These are phyloP conservation scores for Psettodes erumei DNA, from an alignment of 2,113 vertebrate species.

Conservation along the genomic window DNA sequence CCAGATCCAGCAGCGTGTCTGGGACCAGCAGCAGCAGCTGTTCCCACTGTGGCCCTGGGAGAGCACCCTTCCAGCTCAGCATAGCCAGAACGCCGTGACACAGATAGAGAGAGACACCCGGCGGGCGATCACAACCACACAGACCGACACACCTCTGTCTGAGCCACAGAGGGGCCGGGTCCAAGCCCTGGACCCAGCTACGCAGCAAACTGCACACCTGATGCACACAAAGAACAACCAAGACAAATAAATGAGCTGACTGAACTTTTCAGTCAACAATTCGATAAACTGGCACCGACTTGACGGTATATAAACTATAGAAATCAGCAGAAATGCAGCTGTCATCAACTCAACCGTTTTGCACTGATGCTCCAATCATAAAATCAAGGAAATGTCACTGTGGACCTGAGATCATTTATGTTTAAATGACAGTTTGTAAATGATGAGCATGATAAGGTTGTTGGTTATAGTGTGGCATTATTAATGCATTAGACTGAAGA, in stretches of 20 bases:
- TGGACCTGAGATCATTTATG: too few species aligned
- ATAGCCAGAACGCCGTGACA: conserved; percentile 94
- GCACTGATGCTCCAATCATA: too few species aligned
- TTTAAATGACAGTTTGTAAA: too few species aligned
- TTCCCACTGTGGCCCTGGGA: conserved; percentile 82
- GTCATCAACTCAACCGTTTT: too few species aligned
- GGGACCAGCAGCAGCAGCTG: conserved; percentile 85
- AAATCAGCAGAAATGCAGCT: too few species aligned
- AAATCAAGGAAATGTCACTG: too few species aligned
- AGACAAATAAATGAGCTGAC: background rate
- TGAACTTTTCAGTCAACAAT: too few species aligned
- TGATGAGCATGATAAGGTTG: too few species aligned
- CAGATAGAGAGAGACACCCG: conserved; percentile 84
- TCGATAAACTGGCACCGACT: too few species aligned
- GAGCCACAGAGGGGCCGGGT: conserved; percentile 84
- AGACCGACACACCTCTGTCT: conserved; percentile 79
- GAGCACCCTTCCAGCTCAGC: conserved; percentile 88
- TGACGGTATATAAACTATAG: too few species aligned
- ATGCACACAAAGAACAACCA: conserved; percentile 27
- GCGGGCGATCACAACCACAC: conserved; percentile 69
- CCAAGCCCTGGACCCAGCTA: conserved; percentile 46
- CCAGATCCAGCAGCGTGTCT: conserved; percentile 86
- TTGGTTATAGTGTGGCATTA: too few species aligned
- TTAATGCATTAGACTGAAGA: too few species aligned
- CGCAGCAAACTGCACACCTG: conserved; percentile 88